Evolutionary conservation across 2,797 vertebrate genomes (phyloP), one percentile per base, ranked within the genome.

Genomic region (Scolopax rusticola): DNA sequence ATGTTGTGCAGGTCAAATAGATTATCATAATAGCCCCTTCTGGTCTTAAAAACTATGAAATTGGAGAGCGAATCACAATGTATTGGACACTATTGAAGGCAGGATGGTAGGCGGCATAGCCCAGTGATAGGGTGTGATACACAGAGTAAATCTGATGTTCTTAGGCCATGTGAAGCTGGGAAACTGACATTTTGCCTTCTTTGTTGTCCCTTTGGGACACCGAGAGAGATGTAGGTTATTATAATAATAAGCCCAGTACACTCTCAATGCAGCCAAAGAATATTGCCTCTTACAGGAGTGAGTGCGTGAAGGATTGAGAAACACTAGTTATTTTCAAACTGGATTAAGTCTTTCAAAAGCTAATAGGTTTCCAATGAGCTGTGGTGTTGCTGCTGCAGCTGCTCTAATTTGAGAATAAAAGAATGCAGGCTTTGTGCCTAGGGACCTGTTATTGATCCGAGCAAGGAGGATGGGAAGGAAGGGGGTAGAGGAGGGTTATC

Each of bases 391-490:
- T 98, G 98, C 97, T 79, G 97, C 98, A 99, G 98, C 98, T 99
- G 98, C 98, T 98, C 98, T 95, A 97, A 98, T 98, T 94, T 98
- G 97, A 98, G 98, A 98, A 98, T 98, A 98, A 98, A 98, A 98
- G 98, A 98, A 98, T 97, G 96, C 95, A 95, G 97, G 97, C 97
- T 98, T 98, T 98, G 98, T 98, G 93, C 93, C 91, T 96, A 84
- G 85, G 97, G 96, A 98, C 98, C 98, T 98, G 98, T 98, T 97
- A 98, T 98, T 98, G 98, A 98, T 98, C 94, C 43, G 61, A 97
- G 78, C 95, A 96, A 95, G 94, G 88, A 96, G 81, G 96, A 94
- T 80, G 92, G 93, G 87, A 81, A 90, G 85, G 94, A 88, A 96
- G 87, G 95, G 92, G 93, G 94, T 94, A 95, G 71, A 95, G 78